Percentiles rank a stretch among this genome's conserved stretches.
Conservation (phyloP, 2,113 vertebrate genomes). For the Trogon melanurus region DNA sequence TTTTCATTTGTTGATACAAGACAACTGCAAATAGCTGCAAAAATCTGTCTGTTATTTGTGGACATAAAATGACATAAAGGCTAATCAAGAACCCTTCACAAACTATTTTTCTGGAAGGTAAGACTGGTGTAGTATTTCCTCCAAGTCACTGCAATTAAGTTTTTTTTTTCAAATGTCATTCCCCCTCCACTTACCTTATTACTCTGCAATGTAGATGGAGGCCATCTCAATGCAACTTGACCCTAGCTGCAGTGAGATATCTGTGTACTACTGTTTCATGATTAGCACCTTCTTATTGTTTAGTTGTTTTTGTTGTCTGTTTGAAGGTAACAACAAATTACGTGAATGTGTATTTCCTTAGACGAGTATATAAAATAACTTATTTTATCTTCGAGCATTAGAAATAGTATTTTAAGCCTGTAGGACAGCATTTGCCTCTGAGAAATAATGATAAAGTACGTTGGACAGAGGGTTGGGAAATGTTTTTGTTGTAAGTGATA, state of each 20-base stretch:
- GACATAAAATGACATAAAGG: neutral
- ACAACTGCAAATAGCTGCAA: neutral
- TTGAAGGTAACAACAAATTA: neutral
- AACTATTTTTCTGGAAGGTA: neutral
- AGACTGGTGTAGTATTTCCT: neutral
- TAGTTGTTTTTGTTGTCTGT: neutral
- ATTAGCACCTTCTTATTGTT: neutral
- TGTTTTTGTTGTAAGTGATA: neutral
- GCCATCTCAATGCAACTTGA: neutral
- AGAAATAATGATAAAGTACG: neutral
- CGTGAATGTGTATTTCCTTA: neutral
- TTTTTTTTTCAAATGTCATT: neutral
- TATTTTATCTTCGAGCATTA: neutral
- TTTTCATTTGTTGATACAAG: slow-evolving; percentile 23
- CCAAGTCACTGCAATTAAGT: neutral
- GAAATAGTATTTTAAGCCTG: neutral
- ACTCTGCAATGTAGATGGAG: neutral
- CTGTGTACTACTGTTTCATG: neutral
- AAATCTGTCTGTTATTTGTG: neutral
- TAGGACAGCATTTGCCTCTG: neutral
- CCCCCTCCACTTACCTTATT: accelerated
- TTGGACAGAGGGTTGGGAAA: neutral
- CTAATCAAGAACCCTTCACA: neutral
- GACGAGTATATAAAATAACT: neutral
- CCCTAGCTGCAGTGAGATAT: neutral